Base-by-base conservation (phyloP, 2,797 vertebrate species). In the Glyptemys insculpta region DNA sequence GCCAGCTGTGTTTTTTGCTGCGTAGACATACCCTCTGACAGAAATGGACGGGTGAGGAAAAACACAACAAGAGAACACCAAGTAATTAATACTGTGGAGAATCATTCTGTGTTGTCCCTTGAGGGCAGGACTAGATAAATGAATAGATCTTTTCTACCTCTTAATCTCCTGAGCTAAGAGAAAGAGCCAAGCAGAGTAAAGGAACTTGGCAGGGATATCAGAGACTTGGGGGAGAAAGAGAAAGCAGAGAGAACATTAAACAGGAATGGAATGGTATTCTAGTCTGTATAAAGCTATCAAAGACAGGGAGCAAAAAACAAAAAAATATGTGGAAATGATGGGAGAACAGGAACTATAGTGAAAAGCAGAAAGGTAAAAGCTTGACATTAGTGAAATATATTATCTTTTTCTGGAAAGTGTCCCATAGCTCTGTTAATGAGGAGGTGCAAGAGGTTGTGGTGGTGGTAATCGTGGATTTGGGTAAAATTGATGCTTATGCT, bases 331-430 rank as follows among this genome's bases (percentile, higher is more conserved):
- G 21, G 16, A 79, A 19, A 19, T 7, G 18, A 59, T 54, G 41
- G 31, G 44, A 85, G 37, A 85, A 90, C 83, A 87, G 7, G 3
- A 6, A 3, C 44, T 85, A 8, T 29, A 27, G 25, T 57, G 0
- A 76, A 81, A 85, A 8, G 81, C 12, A 68, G 59, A 59, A 91
- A 56, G 65, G 11, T 11, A 81, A 19, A 27, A 37, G 3, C 15
- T 44, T 1, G 86, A 3, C 3, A 3, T 2, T 85, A 10, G 1
- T 1, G 34, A 76, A 57, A 12, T n/a, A 11, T 18, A 0, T 23
- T 14, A 21, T 47, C 29, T 83, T 12, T 21, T 82, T 62, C 4
- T 50, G 27, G 41, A 87, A 8, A 16, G 3, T 34, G 49, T 62
- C 76, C 29, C 65, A 6, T 12, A 59, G 57, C 49, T 27, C 31